Evolutionary conservation across 2,888 invertebrate genomes (phyloP), one percentile per base, ranked within the genome.

Genomic region (Anticlea derivata): DNA sequence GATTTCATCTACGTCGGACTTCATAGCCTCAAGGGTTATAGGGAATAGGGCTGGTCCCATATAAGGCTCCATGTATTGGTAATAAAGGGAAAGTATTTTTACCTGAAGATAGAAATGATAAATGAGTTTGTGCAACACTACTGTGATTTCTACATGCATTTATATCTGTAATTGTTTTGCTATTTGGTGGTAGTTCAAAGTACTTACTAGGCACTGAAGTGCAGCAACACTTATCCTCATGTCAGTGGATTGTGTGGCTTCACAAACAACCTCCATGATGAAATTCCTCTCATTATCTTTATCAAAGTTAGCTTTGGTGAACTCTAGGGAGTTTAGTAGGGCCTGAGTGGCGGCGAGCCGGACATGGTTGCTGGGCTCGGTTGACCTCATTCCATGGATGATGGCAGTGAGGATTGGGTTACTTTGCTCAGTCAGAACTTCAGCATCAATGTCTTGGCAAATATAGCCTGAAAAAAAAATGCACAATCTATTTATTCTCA

Each of bases 261-360:
- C 98, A 91, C 99, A 99, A 5, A 99, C 99, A 43, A 98, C 98
- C 91, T 99, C 98, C 99, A 99, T 99, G 47, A 99, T 99, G 80
- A 98, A 98, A 86, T 99, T 98, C 60, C 99, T 93, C 86, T 99
- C 99, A 50, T 95, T 94, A 92, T 99, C 98, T 78, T 97, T 97
- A 68, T 99, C 98, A 87, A 99, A 99, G 90, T 99, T 99, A 22
- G 97, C 97, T 89, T 97, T 96, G 8, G 99, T 99, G 78, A 99
- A 99, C 90, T 99, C 99, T 45, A 99, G 89, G 0, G 99, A 99
- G 86, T 99, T 99, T 38, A 97, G 93, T 20, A 99, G 92, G 1
- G 99, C 99, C 67, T 96, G 98, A 4, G 99, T 99, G 13, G 99
- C 99, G 30, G 99, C 99, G 43, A 99, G 92, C 56, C 97, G 93